Evolutionary conservation across 2,888 invertebrate species (phyloP).

Genomic region (Silvanus unidentatus): DNA sequence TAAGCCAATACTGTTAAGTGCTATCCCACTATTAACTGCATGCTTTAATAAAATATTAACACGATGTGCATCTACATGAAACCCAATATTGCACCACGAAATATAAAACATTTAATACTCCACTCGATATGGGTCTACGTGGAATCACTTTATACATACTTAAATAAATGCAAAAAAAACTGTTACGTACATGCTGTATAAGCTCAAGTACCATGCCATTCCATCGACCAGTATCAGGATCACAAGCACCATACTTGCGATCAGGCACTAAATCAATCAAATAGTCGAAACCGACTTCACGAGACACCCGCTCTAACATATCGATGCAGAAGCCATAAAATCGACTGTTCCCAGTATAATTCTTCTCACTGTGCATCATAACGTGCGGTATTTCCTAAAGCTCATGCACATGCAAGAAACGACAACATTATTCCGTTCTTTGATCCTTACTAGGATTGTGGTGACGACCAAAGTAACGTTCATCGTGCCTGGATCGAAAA

Average conservation of each 20-base stretch:
- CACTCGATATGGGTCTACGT: too few relatives aligned
- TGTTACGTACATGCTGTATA: conserved; percentile 63
- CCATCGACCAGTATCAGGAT: conserved; percentile 58
- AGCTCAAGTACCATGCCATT: conserved; percentile 66
- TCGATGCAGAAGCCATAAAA: conserved; percentile 79
- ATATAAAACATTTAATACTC: too few relatives aligned
- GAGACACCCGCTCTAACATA: conserved; percentile 61
- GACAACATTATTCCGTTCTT: background rate
- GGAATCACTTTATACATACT: too few relatives aligned
- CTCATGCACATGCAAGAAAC: conserved; percentile 19
- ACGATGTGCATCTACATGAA: background rate
- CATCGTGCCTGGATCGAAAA: conserved; percentile 65
- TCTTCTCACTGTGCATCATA: conserved; percentile 65
- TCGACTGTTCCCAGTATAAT: conserved; percentile 65
- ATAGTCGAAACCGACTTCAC: conserved; percentile 65
- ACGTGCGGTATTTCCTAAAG: conserved; percentile 66
- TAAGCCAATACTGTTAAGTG: background rate
- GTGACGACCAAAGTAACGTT: conserved; percentile 73
- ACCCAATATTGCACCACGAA: too few relatives aligned
- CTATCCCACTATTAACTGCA: too few relatives aligned
- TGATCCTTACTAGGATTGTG: conserved; percentile 69
- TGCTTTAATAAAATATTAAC: background rate
- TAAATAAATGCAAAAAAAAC: conserved; percentile 8
- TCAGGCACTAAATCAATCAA: conserved; percentile 65
- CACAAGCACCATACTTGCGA: conserved; percentile 59